phyloP scores from a whole-genome alignment of 1,140 invertebrate species.

The Trichomalopsis sarcophagae region DNA sequence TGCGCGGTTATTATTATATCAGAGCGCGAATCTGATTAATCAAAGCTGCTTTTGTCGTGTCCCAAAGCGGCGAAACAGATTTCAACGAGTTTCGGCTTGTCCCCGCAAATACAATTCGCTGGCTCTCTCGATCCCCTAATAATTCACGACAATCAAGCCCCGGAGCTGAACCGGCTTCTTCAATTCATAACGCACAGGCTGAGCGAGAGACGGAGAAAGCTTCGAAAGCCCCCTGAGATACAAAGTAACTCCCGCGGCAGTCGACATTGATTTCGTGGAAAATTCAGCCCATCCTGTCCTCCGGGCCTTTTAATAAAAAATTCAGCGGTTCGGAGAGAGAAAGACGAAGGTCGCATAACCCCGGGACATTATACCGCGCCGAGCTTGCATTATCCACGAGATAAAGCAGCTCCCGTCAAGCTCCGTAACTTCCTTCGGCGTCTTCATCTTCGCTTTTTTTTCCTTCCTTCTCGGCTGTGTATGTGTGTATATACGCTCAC shows the following conservation, averaged over 20 bases:
- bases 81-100: neutral
- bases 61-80: neutral
- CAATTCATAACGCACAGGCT: neutral
- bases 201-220: slow-evolving; percentile 9
- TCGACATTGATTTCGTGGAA: slow-evolving; percentile 36
- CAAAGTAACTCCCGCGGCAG: neutral
- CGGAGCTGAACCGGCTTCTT: neutral
- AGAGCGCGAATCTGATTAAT: neutral
- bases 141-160: slow-evolving; percentile 1
- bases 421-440: slow-evolving; percentile 31
- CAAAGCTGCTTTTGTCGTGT: neutral
- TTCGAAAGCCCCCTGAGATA: neutral
- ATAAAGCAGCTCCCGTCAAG: slow-evolving; percentile 46
- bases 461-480: too few relatives aligned
- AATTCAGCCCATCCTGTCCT: slow-evolving; percentile 27
- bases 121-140: neutral
- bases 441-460: neutral
- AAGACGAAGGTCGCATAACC: slow-evolving; percentile 48
- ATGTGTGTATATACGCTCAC: neutral
- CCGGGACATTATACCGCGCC: slow-evolving; percentile 53
- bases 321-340: slow-evolving; percentile 22
- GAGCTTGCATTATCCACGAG: slow-evolving; percentile 58
- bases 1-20: neutral
- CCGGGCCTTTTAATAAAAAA: slow-evolving; percentile 46
- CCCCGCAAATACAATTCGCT: neutral